Conservation (phyloP, 2,888 invertebrate genomes). For the Diogma glabrata region DNA sequence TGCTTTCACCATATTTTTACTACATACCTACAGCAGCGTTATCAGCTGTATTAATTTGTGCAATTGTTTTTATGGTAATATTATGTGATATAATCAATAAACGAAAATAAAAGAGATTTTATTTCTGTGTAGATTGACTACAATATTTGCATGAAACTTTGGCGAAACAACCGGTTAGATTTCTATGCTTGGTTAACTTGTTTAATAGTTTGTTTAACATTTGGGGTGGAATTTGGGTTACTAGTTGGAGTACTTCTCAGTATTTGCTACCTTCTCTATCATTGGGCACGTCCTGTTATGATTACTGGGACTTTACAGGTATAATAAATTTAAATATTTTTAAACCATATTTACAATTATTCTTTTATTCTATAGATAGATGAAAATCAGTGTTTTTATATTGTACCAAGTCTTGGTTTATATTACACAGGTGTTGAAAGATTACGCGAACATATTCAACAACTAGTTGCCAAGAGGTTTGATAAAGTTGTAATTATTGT, state of each 20-base stretch:
- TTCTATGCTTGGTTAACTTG: conserved; percentile 55
- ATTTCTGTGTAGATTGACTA: not conserved
- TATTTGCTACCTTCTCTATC: conserved; percentile 49
- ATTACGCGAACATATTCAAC: conserved; percentile 44
- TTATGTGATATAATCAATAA: no score
- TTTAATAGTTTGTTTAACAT: conserved; percentile 51
- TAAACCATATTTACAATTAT: no score
- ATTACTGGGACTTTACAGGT: not conserved
- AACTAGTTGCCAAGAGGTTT: no score
- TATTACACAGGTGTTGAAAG: conserved; percentile 60
- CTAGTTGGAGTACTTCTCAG: conserved; percentile 56
- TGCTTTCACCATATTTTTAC: conserved; percentile 78
- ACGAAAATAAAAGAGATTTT: no score
- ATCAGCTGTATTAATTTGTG: conserved; percentile 78
- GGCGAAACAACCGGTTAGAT: conserved; percentile 48
- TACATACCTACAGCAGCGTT: conserved; percentile 76
- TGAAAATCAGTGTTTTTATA: conserved; percentile 37
- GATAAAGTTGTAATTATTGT: conserved; percentile 50
- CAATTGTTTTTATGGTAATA: conserved; percentile 69
- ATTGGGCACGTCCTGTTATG: conserved; percentile 49
- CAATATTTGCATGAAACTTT: conserved; percentile 22
- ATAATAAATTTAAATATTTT: no score
- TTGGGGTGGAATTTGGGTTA: conserved; percentile 71
- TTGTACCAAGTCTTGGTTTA: conserved; percentile 53
- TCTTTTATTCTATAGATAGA: no score